Evolutionary conservation across 2,888 invertebrate species (phyloP), one percentile per base, ranked within the genome.

Genomic region (Xylota segnis): DNA sequence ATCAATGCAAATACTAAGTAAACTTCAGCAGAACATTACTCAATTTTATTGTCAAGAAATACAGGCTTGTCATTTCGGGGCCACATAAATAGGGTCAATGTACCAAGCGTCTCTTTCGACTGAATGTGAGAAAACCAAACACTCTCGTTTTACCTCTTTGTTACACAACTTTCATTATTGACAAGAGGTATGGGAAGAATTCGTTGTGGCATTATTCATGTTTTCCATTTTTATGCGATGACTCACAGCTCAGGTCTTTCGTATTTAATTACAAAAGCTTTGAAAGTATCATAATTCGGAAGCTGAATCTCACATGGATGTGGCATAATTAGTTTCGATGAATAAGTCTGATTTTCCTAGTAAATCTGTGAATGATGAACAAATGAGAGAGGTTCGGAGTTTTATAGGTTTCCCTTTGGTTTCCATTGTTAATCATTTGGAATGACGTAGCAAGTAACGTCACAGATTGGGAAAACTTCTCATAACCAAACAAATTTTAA

Each of bases 161-260:
- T 76, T 68, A 59, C 52, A 68, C 59, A 76, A 76, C 68, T 32
- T 76, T 76, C 63, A 37, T 47, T 75, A 47, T 76, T 59, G 40
- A 58, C 58, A 56, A 12, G 37, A 27, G 10, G 54, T 52, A 40
- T 65, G 27, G 29, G 54, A 54, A 14, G 40, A 27, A 37, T 50
- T 50, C 14, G 34, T 32, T 65, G 50, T 5, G n/a, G 23, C n/a
- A 47, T 75, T 56, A 47, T 34, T 63, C 54, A 66, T 58, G 34
- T 27, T 16, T 34, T 59, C 59, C 59, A 76, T 76, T 59, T 68
- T 52, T 50, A 14, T 7, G 10, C 32, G 40, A 59, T 76, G 76
- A 76, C 1, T 75, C 75, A 75, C 47, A n/a, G 34, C 4, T 56
- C 1, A 45, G 16, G 65, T 37, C 16, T 65, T 65, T 45, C 59